Conservation (phyloP, 2,888 invertebrate species). For the Drosophila anomalata region DNA sequence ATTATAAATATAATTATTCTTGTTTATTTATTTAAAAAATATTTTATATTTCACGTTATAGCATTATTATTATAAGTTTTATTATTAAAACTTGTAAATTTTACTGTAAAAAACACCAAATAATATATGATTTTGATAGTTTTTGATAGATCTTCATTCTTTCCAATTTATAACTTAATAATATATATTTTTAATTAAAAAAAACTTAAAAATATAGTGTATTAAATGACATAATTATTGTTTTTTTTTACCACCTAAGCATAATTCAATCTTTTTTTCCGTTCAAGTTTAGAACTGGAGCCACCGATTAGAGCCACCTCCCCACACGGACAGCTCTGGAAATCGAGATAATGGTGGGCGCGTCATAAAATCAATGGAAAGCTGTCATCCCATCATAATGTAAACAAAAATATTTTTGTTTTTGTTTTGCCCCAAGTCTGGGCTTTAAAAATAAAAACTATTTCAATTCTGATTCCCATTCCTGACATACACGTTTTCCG, state of each 20-base stretch:
- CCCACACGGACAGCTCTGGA: not conserved
- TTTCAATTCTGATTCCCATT: not conserved
- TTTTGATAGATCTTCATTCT: no score
- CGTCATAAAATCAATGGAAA: conserved; percentile 43
- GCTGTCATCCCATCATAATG: conserved; percentile 34
- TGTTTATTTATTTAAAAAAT: no score
- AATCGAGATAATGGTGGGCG: conserved; percentile 39
- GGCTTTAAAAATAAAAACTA: conserved; percentile 12
- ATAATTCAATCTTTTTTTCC: not conserved
- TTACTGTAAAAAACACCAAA: no score
- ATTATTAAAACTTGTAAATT: no score
- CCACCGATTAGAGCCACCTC: not conserved
- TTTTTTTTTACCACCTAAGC: conserved; percentile 2
- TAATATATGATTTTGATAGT: no score
- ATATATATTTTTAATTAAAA: not conserved
- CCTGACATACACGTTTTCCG: conserved; percentile 30
- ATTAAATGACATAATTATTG: not conserved
- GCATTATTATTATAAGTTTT: no score
- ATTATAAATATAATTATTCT: no score
- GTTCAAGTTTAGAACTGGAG: not conserved
- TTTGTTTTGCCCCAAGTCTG: conserved; percentile 23
- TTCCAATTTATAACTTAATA: not conserved
- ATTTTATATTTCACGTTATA: no score
- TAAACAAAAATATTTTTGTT: conserved; percentile 74
- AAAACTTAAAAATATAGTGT: no score